A percentile compares a stretch with the other conserved stretches of the same genome.
Evolutionary conservation across 2,797 vertebrate genomes (phyloP).

Genomic region (Fistularia commersonii): DNA sequence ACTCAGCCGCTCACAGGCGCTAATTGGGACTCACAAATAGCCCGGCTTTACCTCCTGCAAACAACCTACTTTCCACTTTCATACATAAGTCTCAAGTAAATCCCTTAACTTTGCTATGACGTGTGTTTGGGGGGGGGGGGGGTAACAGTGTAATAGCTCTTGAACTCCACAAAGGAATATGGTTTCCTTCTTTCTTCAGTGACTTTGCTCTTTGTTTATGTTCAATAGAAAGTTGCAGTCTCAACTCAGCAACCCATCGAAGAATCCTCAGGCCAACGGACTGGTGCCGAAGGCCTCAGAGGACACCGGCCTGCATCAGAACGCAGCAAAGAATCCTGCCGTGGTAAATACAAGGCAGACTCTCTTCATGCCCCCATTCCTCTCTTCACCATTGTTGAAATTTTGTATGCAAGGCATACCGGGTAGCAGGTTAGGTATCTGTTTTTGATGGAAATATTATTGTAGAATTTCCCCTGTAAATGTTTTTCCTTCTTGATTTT

Average conservation of each 20-base stretch:
- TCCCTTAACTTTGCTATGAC: background rate
- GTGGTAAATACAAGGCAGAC: constrained; percentile 54
- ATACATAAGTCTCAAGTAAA: constrained; percentile 3
- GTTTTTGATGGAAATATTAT: background rate
- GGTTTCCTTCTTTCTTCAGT: constrained; percentile 4
- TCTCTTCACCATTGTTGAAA: background rate
- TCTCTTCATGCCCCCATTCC: background rate
- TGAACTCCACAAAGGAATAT: background rate
- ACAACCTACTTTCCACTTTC: constrained; percentile 8
- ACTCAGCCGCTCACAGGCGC: constrained; percentile 14
- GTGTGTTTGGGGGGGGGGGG: too few species aligned
- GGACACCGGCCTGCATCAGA: constrained; percentile 56
- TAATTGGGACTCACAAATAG: constrained; percentile 20
- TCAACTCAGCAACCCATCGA: constrained; percentile 50
- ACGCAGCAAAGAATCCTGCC: constrained; percentile 59
- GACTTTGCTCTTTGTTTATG: constrained; percentile 19
- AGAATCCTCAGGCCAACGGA: constrained; percentile 46
- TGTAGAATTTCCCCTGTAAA: background rate
- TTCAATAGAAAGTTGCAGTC: constrained; percentile 71
- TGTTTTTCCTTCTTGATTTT: constrained; percentile 1
- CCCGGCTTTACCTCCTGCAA: constrained; percentile 15
- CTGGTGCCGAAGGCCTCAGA: constrained; percentile 56
- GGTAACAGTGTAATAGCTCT: constrained; percentile 1
- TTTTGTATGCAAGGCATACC: background rate
- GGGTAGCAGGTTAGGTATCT: background rate